Percentiles rank a stretch among this genome's conserved stretches.
These are phyloP conservation scores for Xenotilapia flavipinnis DNA, from an alignment of 2,113 vertebrate genomes.

Conservation along the genomic window DNA sequence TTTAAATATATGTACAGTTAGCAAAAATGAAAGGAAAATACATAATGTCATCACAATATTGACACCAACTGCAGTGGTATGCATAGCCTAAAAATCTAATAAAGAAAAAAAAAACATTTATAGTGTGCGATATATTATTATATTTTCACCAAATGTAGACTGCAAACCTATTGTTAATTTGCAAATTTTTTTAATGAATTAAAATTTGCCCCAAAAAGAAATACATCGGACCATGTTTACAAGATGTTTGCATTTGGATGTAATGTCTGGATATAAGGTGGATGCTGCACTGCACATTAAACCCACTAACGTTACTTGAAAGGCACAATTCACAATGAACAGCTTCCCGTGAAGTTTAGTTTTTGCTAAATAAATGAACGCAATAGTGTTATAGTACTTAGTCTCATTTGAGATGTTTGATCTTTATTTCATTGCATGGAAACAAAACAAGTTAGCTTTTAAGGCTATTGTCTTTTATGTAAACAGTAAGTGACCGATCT, in stretches of 20 bases:
- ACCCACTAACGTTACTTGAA: constrained; percentile 26
- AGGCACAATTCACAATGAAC: constrained; percentile 42
- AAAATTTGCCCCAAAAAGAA: background rate
- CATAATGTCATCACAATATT: background rate
- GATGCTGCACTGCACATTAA: constrained; percentile 24
- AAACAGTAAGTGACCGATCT: background rate
- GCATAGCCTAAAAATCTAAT: background rate
- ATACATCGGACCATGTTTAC: background rate
- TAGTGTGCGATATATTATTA: background rate
- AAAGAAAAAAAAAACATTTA: background rate
- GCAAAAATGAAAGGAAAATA: background rate
- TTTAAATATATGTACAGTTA: background rate
- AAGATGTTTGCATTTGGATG: background rate
- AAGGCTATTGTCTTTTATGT: background rate
- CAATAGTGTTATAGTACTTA: background rate
- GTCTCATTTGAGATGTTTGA: background rate
- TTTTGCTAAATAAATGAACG: constrained; percentile 13
- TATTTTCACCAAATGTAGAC: background rate
- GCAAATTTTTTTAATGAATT: background rate
- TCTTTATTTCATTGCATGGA: background rate
- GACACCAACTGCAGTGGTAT: constrained; percentile 1
- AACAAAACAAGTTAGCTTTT: background rate
- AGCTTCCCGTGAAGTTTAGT: background rate
- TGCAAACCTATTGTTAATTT: background rate
- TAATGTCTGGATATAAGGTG: background rate